Evolutionary conservation across 2,113 vertebrate species (phyloP).

Genomic region (Pelmatolapia mariae): DNA sequence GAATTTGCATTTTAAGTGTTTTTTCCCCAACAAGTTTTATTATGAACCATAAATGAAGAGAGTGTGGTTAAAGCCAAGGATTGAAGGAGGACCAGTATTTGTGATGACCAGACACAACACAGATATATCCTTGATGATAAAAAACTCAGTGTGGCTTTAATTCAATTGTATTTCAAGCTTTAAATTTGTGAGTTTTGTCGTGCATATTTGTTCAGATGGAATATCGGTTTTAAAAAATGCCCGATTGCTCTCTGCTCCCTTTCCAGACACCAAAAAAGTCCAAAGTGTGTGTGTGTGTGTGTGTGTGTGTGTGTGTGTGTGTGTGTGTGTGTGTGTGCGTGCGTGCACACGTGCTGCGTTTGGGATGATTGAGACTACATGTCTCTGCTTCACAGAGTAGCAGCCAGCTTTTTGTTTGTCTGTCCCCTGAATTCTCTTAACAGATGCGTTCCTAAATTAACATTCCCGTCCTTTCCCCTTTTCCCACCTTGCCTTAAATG

Average conservation of each 20-base stretch:
- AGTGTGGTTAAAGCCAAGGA: slow-evolving; percentile 24
- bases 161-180: background rate
- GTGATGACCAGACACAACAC: slow-evolving; percentile 24
- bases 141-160: background rate
- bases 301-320: background rate
- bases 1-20: slow-evolving; percentile 70
- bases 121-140: slow-evolving; percentile 24
- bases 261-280: background rate
- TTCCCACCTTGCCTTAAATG: background rate
- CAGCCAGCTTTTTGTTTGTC: background rate
- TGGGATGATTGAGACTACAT: background rate
- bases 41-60: slow-evolving; percentile 51
- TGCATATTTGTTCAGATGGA: background rate
- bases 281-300: background rate
- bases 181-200: background rate
- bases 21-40: slow-evolving; percentile 49
- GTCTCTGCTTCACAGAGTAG: background rate
- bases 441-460: slow-evolving; percentile 6
- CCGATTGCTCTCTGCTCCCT: background rate
- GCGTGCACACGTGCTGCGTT: accelerated
- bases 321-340: background rate
- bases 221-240: background rate
- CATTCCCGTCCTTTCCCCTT: background rate
- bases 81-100: slow-evolving; percentile 15
- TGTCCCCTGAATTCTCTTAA: background rate